These are phyloP conservation scores for Drosophila formosana DNA, from an alignment of 2,888 invertebrate genomes.

Conservation along the genomic window DNA sequence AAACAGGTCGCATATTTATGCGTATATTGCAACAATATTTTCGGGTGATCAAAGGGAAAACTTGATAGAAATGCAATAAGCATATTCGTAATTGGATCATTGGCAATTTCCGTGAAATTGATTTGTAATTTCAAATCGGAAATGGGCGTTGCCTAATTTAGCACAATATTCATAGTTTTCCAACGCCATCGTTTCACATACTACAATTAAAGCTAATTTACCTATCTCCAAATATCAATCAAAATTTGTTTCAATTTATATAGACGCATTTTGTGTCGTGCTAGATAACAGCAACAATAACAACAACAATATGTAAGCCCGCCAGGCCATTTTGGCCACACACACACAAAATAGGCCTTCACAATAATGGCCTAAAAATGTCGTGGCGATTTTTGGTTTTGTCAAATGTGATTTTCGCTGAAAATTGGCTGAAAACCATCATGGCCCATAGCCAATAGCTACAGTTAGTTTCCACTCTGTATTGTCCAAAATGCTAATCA, in stretches of 20 bases:
- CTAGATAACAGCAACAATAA: conserved; percentile 7
- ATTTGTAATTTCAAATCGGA: neutral
- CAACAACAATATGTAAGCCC: conserved; percentile 11
- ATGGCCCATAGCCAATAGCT: conserved; percentile 9
- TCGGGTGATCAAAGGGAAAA: neutral
- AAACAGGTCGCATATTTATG: neutral
- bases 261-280: conserved; percentile 4
- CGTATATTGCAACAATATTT: neutral
- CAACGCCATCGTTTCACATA: neutral
- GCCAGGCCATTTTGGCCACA: conserved; percentile 11
- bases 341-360: conserved; percentile 2
- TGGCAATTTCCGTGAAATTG: neutral
- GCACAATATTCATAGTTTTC: neutral
- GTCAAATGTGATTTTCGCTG: conserved; percentile 38
- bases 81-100: conserved; percentile 2
- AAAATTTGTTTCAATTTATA: conserved; percentile 12
- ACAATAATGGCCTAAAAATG: conserved; percentile 34
- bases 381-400: conserved; percentile 20
- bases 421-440: conserved; percentile 23
- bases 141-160: neutral
- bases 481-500: conserved; percentile 45
- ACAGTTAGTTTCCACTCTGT: conserved; percentile 1
- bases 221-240: conserved; percentile 20
- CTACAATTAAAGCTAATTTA: conserved; percentile 20
- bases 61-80: conserved; percentile 2